Percentiles rank a stretch among this genome's conserved stretches.
These are phyloP conservation scores for Drosophila paulistorum DNA, from an alignment of 1,140 invertebrate species.

Conservation along the genomic window DNA sequence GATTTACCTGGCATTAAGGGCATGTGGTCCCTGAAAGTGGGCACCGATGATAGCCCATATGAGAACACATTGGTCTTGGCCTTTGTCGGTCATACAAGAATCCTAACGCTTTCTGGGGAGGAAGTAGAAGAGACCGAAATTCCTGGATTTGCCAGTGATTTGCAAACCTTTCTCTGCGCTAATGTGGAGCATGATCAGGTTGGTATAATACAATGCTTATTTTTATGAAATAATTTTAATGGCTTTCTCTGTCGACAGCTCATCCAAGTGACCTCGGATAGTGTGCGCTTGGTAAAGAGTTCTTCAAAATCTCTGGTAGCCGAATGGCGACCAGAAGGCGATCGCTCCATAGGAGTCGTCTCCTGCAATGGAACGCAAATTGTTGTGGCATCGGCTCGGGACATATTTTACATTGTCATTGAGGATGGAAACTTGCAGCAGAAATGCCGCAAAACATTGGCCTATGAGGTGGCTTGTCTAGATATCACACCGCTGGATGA, in stretches of 20 bases:
- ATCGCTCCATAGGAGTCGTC: conserved; percentile 93
- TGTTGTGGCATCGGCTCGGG: conserved; percentile 94
- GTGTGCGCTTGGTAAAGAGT: conserved; percentile 88
- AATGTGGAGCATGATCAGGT: conserved; percentile 93
- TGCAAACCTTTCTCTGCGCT: conserved; percentile 96
- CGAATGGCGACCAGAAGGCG: conserved; percentile 91
- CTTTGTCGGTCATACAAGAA: conserved; percentile 96
- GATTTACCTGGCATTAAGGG: conserved; percentile 98
- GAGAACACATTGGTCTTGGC: conserved; percentile 96
- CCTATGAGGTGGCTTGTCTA: conserved; percentile 95
- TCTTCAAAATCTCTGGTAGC: conserved; percentile 88
- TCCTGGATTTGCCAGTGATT: conserved; percentile 93
- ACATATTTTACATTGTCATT: conserved; percentile 95
- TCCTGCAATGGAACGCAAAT: conserved; percentile 93
- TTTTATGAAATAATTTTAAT: background rate
- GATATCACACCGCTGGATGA: conserved; percentile 94
- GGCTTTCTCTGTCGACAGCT: conserved; percentile 38
- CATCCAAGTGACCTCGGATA: conserved; percentile 88
- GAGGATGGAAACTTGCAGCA: conserved; percentile 86
- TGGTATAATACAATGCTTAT: background rate
- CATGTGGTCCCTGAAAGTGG: conserved; percentile 96
- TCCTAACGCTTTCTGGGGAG: conserved; percentile 94
- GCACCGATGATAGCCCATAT: conserved; percentile 84
- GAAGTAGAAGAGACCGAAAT: conserved; percentile 99
- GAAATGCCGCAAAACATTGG: conserved; percentile 82